phyloP scores from a whole-genome alignment of 2,113 vertebrate species.

The Ptilorrhoa leucosticta region DNA sequence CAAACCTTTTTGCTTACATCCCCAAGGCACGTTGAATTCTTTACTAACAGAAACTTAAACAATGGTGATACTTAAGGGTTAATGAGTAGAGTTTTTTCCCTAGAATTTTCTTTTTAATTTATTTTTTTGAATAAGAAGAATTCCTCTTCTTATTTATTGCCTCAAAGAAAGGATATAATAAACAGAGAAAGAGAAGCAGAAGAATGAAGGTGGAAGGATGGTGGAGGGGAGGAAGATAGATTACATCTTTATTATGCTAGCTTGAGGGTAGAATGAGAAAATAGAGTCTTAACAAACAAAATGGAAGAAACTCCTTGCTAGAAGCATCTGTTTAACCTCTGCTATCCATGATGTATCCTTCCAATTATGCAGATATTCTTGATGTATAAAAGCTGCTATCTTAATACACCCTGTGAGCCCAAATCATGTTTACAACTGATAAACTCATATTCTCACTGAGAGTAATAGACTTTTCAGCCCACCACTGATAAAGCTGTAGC shows the following conservation, averaged over 20 bases:
- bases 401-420: neutral
- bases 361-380: neutral
- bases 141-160: neutral
- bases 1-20: neutral
- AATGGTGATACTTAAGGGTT: neutral
- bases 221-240: neutral
- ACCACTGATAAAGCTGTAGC: neutral
- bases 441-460: neutral
- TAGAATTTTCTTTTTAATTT: neutral
- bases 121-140: too few species aligned
- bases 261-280: neutral
- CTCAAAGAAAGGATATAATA: neutral
- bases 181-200: neutral
- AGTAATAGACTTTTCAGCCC: neutral
- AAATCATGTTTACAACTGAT: neutral
- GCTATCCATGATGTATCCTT: neutral
- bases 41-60: neutral
- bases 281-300: neutral
- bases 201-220: neutral
- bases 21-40: neutral
- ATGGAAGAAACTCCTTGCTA: neutral
- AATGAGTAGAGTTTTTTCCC: fast-evolving
- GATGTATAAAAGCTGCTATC: neutral
- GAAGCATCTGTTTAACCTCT: neutral
- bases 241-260: neutral